Evolutionary conservation across 2,797 vertebrate species (phyloP).

Genomic region (Silurus lanzhouensis): DNA sequence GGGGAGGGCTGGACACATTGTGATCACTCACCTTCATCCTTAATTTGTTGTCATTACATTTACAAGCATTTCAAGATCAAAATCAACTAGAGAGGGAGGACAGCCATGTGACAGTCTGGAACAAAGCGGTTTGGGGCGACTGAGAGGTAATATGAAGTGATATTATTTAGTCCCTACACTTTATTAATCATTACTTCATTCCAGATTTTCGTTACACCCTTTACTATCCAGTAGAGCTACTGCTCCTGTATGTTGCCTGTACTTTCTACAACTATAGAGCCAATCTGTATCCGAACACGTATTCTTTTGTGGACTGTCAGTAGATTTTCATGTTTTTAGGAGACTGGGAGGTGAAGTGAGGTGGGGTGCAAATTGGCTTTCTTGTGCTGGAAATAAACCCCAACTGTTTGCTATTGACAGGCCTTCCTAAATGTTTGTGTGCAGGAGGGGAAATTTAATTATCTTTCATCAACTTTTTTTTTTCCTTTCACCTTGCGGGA

Average conservation of each 20-base stretch:
- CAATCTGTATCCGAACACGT: slow-evolving; percentile 6
- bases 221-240: slow-evolving; percentile 7
- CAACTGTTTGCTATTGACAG: slow-evolving; percentile 66
- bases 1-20: slow-evolving; percentile 63
- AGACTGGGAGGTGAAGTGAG: slow-evolving; percentile 4
- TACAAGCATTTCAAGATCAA: slow-evolving; percentile 66
- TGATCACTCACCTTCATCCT: slow-evolving; percentile 69
- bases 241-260: slow-evolving; percentile 25
- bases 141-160: slow-evolving; percentile 31
- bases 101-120: slow-evolving; percentile 51
- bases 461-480: slow-evolving; percentile 61
- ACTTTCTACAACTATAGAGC: slow-evolving; percentile 13
- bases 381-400: slow-evolving; percentile 59
- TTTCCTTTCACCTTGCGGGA: slow-evolving; percentile 61
- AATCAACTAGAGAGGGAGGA: slow-evolving; percentile 57
- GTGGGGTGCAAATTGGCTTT: slow-evolving; percentile 55
- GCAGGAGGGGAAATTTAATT: slow-evolving; percentile 64
- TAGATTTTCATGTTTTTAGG: slow-evolving; percentile 50
- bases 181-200: slow-evolving; percentile 32
- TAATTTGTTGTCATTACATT: slow-evolving; percentile 69
- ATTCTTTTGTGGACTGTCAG: slow-evolving; percentile 37
- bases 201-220: slow-evolving; percentile 40
- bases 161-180: slow-evolving; percentile 28
- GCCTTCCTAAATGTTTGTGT: slow-evolving; percentile 59
- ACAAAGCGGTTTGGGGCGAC: slow-evolving; percentile 41